Evolutionary conservation across 2,113 vertebrate species (phyloP).

Genomic region (Sus scrofa): DNA sequence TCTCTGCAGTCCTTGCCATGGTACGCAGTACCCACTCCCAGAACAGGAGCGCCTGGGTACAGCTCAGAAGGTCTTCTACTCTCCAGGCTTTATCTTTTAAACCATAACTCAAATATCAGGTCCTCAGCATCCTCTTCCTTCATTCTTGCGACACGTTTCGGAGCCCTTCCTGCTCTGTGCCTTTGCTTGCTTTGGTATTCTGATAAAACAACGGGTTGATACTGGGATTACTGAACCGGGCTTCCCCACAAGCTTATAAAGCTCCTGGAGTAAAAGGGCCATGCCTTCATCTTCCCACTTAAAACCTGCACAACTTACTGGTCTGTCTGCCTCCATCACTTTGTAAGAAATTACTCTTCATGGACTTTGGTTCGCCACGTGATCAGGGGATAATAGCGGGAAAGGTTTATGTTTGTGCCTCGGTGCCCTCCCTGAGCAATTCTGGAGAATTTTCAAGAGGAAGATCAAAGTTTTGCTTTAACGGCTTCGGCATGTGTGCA

Average conservation of each 20-base stretch:
- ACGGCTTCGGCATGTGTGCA: neutral
- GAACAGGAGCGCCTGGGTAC: fast-evolving
- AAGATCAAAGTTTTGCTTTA: too few relatives aligned
- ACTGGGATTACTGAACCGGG: fast-evolving
- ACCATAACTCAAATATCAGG: neutral
- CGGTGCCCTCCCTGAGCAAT: neutral
- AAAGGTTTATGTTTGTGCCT: neutral
- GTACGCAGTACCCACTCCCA: neutral
- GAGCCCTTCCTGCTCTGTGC: fast-evolving
- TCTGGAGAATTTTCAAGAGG: neutral
- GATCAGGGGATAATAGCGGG: neutral
- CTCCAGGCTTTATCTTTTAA: neutral
- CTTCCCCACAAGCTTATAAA: fast-evolving
- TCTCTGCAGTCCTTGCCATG: neutral
- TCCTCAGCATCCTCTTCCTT: fast-evolving
- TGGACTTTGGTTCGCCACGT: neutral
- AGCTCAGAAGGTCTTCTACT: neutral
- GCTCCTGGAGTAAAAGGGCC: neutral
- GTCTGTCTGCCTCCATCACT: neutral
- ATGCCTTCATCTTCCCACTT: fast-evolving
- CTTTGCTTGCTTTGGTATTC: neutral
- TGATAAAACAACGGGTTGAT: neutral
- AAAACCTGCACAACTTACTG: neutral
- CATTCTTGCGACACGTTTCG: neutral
- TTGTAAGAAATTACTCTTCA: neutral